Evolutionary conservation across 1,140 invertebrate species (phyloP), one percentile per base, ranked within the genome.

Genomic region (Drosophila hydei): DNA sequence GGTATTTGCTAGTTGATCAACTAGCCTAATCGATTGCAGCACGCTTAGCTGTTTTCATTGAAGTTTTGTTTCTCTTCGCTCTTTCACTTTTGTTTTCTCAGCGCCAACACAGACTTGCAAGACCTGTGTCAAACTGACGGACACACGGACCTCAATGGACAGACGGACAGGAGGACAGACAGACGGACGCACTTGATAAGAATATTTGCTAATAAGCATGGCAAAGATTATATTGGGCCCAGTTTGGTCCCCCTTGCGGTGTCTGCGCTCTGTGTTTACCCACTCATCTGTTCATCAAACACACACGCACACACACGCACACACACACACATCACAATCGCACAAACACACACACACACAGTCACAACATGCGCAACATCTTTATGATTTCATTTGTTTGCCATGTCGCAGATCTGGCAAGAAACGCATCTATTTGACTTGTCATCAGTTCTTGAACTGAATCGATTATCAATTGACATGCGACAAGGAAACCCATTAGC

Each of bases 121-220:
- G 54, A 72, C 54, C 47, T 59, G 51, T n/a, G 42, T 50, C 55
- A 63, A 50, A 60, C 40, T 47, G 55, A 43, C 23, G 4, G 23
- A 36, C 25, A 19, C 18, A 11, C 14, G 19, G 19, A 51, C 27
- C 5, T 33, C 30, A 25, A 76, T 42, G 54, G 62, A 40, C 73
- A 50, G 51, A 54, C 23, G 21, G 48, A 18, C 45, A 33, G n/a
- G n/a, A n/a, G n/a, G 42, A 47, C 33, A 63, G 60, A 11, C 12
- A 42, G 52, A 38, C 45, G 36, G 47, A 62, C 40, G 55, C 47
- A 75, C 65, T 87, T 85, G 80, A 85, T 85, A 85, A 87, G 67
- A 87, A 72, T 85, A 76, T 85, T 85, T 85, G 83, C 81, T 87
- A 85, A 85, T 85, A 87, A 85, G 74, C 77, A 75, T 59, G 47